Base-by-base conservation (phyloP, 92 coral and sea anemone species). In the Hydrozoanthus gracilis region DNA sequence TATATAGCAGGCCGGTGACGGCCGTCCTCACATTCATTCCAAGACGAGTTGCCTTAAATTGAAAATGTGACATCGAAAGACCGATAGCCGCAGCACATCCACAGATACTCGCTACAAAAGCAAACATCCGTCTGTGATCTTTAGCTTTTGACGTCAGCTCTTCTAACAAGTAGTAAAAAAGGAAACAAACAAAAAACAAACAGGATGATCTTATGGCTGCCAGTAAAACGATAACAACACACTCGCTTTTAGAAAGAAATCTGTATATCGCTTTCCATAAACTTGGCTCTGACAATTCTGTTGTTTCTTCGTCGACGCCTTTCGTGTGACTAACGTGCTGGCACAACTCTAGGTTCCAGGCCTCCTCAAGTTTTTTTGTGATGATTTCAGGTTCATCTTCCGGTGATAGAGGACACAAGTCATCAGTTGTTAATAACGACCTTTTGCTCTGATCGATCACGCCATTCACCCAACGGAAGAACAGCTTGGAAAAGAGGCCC, bases 11-110 rank as follows among this genome's bases (percentile, higher is more conserved):
- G 9, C 86, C 89, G 0, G 89, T 86, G 52, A 86, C 13, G 15
- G 89, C 89, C 5, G 89, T 86, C 51, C 86, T 86, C 11, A 86
- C 89, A 6, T 84, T 69, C 89, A 86, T 86, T 8, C 86, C 89
- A 58, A 77, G 77, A 8, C 70, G 54, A 8, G 84, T 64, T 17
- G 71, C 79, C 16, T 86, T 79, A 10, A 76, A 86, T 20, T 62
- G 85, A 13, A 66, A 73, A 14, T 86, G 89, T 27, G 84, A 65
- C 55, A 51, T 45, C 13, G 85, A 46, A 9, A 86, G n/a, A n/a
- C 76, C 69, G 8, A 79, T 55, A 12, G 78, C 18, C 17, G 47
- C 82, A 4, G 89, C 73, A 67, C 74, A 71, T 11, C 51, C 65
- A 56, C 76, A 76, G 56, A 86, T 86, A 16, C 77, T 67, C 16